phyloP scores from a whole-genome alignment of 2,888 invertebrate species.

The Caenorhabditis japonica region DNA sequence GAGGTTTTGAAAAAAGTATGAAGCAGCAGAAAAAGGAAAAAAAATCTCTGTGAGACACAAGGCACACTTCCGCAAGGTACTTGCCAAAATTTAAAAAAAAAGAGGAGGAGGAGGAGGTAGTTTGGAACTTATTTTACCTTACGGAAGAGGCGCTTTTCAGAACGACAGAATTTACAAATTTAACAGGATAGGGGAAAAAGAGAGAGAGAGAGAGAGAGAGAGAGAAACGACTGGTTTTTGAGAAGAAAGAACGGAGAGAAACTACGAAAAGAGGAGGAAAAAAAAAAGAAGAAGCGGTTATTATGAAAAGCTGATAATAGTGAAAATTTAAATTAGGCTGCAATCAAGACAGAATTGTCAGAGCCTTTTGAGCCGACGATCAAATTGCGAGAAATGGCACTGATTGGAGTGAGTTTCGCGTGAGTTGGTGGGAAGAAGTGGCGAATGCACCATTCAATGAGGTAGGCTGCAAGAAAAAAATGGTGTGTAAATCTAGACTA shows the following conservation, averaged over 20 bases:
- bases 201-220: background rate
- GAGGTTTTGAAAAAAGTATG: constrained; percentile 2
- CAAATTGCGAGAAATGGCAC: constrained; percentile 37
- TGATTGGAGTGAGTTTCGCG: constrained; percentile 26
- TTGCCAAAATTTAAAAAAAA: constrained; percentile 10
- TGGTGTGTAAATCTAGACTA: no score
- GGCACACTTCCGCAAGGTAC: constrained; percentile 44
- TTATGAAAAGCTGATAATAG: constrained; percentile 1
- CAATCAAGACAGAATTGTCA: constrained; percentile 28
- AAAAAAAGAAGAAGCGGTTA: background rate
- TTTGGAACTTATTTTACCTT: constrained; percentile 51
- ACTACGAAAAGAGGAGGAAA: constrained; percentile 11
- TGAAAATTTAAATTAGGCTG: constrained; percentile 23
- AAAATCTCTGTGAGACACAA: constrained; percentile 47
- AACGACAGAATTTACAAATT: constrained; percentile 23
- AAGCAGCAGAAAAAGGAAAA: constrained; percentile 3
- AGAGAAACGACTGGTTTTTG: background rate
- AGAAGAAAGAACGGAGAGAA: constrained; percentile 9
- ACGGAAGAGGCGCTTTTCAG: constrained; percentile 45
- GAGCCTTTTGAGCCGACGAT: constrained; percentile 21
- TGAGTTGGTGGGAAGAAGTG: constrained; percentile 63
- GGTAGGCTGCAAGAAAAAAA: constrained; percentile 63
- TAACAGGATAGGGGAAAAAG: constrained; percentile 13
- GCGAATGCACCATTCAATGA: constrained; percentile 69
- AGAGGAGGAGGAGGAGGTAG: constrained; percentile 30